Base-by-base conservation (phyloP, 2,888 invertebrate genomes). In the Orthonevra nobilis region DNA sequence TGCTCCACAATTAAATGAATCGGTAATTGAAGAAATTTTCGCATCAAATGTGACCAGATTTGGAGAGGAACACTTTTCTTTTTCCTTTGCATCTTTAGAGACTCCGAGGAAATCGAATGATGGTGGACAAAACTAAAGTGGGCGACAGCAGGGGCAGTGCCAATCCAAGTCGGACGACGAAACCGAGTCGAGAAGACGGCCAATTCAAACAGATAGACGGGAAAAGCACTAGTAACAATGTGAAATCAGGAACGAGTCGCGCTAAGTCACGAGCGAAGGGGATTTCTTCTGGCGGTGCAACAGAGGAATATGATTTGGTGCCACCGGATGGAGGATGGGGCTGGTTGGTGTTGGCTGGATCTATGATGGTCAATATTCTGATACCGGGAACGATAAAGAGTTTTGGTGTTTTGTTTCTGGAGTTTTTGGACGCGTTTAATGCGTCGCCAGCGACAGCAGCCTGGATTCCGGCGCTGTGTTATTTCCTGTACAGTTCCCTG, bases 371-470 rank as follows among this genome's bases (percentile, higher is more conserved):
- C 61, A 96, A 96, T 86, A 92, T 96, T 82, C 90, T 96, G 15
- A 94, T 96, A 30, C 96, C 96, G 3, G 96, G 96, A 32, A 95
- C 95, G 0, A 93, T 96, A 46, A 96, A 96, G 87, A 96, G 96
- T 2, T 96, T 96, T 84, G 96, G 96, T 9, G 95, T 96, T 0
- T 89, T 96, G 0, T 92, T 95, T 84, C 92, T 95, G 32, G 96
- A 95, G 85, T 95, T 96, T 87, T 90, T 94, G 72, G 94, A 94
- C 82, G 94, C 93, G 14, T 96, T 96, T 86, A 87, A 94, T 2
- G 91, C 94, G 0, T 91, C 93, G 1, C 92, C 93, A 0, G 91
- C 94, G 0, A 91, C 93, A 5, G 94, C 95, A 0, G 92, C 95
- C 0, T 95, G 95, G 90, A 95, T 96, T 83, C 95, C 95, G n/a